Evolutionary conservation across 2,888 invertebrate species (phyloP).

Genomic region (Gonocerus acuteangulatus): DNA sequence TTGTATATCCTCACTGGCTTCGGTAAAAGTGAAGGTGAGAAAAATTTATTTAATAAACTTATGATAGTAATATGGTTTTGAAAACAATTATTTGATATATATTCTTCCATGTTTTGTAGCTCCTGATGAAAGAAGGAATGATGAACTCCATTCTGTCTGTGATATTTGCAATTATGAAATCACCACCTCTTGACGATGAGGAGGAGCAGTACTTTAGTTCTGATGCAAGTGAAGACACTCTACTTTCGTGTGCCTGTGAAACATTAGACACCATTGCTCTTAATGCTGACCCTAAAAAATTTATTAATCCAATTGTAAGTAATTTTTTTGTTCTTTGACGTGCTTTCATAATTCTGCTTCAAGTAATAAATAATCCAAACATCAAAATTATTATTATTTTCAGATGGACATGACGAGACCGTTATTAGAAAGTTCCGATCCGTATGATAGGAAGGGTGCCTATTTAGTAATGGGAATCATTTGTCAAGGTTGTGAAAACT

Average conservation of each 20-base stretch:
- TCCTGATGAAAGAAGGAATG: constrained; percentile 60
- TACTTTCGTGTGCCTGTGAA: constrained; percentile 62
- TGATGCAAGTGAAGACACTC: constrained; percentile 55
- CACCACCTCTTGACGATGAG: constrained; percentile 52
- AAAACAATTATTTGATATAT: too few relatives aligned
- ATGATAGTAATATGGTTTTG: too few relatives aligned
- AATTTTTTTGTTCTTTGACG: constrained; percentile 5
- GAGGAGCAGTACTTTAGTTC: constrained; percentile 59
- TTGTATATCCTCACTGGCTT: constrained; percentile 57
- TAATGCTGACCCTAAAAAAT: constrained; percentile 60
- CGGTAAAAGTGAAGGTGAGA: constrained; percentile 61
- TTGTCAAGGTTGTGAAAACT: constrained; percentile 70
- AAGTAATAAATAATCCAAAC: too few relatives aligned
- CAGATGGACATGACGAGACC: constrained; percentile 55
- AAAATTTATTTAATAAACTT: background rate
- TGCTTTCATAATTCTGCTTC: too few relatives aligned
- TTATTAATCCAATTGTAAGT: constrained; percentile 60
- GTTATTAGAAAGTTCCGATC: constrained; percentile 54
- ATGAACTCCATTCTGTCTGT: constrained; percentile 59
- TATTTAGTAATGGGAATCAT: constrained; percentile 66
- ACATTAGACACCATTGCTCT: constrained; percentile 66
- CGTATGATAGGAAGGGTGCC: constrained; percentile 60
- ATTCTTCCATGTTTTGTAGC: constrained; percentile 39
- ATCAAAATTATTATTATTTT: constrained; percentile 26
- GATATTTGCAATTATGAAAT: constrained; percentile 61